Percentiles rank a stretch among this genome's conserved stretches.
Conservation (phyloP, 1,140 invertebrate genomes). For the Heterodera carotae region DNA sequence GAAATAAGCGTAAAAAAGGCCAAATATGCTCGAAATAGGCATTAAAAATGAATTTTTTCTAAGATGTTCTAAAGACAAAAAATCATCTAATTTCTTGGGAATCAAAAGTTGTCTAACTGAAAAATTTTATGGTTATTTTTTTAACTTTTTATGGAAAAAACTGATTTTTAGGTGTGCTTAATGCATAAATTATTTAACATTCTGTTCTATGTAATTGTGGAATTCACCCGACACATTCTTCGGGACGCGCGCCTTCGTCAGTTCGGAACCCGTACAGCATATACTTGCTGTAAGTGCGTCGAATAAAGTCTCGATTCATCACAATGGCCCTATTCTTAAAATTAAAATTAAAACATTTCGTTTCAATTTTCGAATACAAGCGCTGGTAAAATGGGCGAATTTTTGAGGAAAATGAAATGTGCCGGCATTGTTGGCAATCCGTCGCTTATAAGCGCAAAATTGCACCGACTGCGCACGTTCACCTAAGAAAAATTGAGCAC, state of each 20-base stretch:
- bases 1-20: no score
- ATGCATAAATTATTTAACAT: background rate
- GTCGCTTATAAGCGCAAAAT: constrained; percentile 43
- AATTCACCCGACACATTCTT: background rate
- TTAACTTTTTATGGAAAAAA: no score
- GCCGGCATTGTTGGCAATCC: constrained; percentile 45
- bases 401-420: constrained; percentile 39
- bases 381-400: constrained; percentile 9
- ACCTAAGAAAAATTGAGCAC: constrained; percentile 11
- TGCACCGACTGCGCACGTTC: constrained; percentile 31
- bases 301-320: constrained; percentile 48
- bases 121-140: no score
- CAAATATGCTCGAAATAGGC: no score
- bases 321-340: constrained; percentile 46
- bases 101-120: no score
- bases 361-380: background rate
- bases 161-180: no score
- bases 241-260: background rate
- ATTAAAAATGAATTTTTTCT: no score
- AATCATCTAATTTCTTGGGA: no score
- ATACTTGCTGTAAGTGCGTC: constrained; percentile 49
- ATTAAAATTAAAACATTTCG: constrained; percentile 18
- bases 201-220: background rate
- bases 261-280: constrained; percentile 1
- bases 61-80: no score